phyloP scores from a whole-genome alignment of 2,113 vertebrate species.

The Talpa occidentalis region DNA sequence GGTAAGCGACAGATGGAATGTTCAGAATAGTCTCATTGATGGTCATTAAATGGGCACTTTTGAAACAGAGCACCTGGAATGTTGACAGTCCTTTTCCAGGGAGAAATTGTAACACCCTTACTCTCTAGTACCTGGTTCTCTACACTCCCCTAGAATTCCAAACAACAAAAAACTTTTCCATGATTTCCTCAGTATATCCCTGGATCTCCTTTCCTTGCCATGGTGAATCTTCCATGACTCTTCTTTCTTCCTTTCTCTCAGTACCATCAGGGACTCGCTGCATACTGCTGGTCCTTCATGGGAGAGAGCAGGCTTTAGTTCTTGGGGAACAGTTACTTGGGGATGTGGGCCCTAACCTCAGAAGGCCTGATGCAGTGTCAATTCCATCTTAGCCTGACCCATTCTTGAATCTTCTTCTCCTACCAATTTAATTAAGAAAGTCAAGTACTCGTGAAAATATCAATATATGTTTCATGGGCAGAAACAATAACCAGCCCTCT shows the following conservation, averaged over 20 bases:
- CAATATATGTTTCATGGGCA: background rate
- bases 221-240: background rate
- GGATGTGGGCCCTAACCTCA: background rate
- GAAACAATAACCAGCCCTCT: background rate
- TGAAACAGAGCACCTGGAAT: conserved; percentile 24
- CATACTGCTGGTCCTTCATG: background rate
- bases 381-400: background rate
- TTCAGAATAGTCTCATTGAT: conserved; percentile 48
- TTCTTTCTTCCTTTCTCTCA: background rate
- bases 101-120: background rate
- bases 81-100: background rate
- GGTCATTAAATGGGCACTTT: conserved; percentile 10
- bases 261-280: background rate
- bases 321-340: background rate
- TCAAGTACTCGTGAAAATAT: background rate
- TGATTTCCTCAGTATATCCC: no score
- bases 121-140: background rate
- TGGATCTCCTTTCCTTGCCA: background rate
- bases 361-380: background rate
- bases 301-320: background rate
- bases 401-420: background rate
- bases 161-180: fast-evolving
- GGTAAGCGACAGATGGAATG: conserved; percentile 34
- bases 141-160: background rate
- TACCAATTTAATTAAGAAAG: background rate